Conservation (phyloP, 92 coral and sea anemone species). For the Phenganax stokvisi region DNA sequence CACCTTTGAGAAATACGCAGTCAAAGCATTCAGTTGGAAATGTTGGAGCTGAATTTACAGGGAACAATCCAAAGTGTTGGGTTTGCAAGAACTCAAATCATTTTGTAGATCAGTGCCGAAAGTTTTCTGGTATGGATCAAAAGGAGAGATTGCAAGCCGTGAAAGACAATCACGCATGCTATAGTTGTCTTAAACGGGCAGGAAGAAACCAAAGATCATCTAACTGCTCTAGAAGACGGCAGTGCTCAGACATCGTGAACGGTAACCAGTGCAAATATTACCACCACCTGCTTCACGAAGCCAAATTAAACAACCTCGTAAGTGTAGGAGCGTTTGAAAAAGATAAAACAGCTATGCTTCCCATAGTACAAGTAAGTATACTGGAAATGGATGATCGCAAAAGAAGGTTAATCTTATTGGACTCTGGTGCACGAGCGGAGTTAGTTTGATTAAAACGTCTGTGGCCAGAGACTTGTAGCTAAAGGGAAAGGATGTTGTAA, state of each 20-base stretch:
- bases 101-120: no score
- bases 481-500: slow-evolving; percentile 38
- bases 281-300: slow-evolving; percentile 42
- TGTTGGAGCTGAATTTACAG: not conserved
- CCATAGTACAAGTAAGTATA: slow-evolving; percentile 44
- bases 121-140: no score
- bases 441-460: slow-evolving; percentile 45
- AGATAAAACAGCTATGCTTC: not conserved
- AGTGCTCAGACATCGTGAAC: slow-evolving; percentile 31
- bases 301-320: not conserved
- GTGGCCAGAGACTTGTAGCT: slow-evolving; percentile 48
- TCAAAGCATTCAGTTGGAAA: no score
- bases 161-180: slow-evolving; percentile 46
- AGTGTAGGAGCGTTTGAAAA: no score
- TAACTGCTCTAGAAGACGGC: slow-evolving; percentile 45
- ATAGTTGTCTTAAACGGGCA: slow-evolving; percentile 45
- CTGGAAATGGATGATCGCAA: slow-evolving; percentile 34
- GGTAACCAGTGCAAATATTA: slow-evolving; percentile 38
- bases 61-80: not conserved
- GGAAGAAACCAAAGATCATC: slow-evolving; percentile 39
- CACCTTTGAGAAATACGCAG: no score
- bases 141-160: no score
- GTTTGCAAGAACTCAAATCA: not conserved
- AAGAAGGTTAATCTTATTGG: slow-evolving; percentile 48
- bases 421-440: slow-evolving; percentile 43